Conservation (phyloP, 2,113 vertebrate genomes). For the Aldabrachelys gigantea region DNA sequence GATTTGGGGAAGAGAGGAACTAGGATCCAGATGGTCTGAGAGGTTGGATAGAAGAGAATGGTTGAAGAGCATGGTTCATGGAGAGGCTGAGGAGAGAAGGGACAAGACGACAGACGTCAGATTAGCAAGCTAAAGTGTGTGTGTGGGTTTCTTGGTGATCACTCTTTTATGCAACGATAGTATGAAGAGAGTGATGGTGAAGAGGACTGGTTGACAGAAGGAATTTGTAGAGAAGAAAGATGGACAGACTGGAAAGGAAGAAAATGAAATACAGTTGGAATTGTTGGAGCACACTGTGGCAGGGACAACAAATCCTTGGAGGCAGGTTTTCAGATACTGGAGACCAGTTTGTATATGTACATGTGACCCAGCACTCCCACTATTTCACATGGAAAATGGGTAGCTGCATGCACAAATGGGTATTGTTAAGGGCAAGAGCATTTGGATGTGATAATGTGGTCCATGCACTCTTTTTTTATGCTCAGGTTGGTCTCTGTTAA, state of each 20-base stretch:
- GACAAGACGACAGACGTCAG: neutral
- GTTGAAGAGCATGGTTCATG: neutral
- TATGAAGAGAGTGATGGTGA: neutral
- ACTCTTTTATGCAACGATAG: neutral
- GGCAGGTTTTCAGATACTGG: neutral
- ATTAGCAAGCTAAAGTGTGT: neutral
- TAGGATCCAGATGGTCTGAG: neutral
- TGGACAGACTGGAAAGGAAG: neutral
- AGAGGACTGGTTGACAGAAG: neutral
- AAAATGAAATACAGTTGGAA: neutral
- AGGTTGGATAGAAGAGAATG: rapidly evolving
- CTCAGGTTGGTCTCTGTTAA: neutral
- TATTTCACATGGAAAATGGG: neutral
- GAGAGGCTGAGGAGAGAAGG: neutral
- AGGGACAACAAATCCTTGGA: rapidly evolving
- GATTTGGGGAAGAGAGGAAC: neutral
- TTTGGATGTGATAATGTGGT: neutral
- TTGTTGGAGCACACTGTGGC: neutral
- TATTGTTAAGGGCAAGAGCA: neutral
- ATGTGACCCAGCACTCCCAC: neutral
- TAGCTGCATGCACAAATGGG: neutral
- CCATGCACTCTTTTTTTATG: neutral
- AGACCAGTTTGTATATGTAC: neutral
- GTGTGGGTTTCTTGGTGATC: neutral
- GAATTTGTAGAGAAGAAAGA: neutral